These are phyloP conservation scores for Etia nguti DNA, from an alignment of 2,113 vertebrate genomes.

Conservation along the genomic window DNA sequence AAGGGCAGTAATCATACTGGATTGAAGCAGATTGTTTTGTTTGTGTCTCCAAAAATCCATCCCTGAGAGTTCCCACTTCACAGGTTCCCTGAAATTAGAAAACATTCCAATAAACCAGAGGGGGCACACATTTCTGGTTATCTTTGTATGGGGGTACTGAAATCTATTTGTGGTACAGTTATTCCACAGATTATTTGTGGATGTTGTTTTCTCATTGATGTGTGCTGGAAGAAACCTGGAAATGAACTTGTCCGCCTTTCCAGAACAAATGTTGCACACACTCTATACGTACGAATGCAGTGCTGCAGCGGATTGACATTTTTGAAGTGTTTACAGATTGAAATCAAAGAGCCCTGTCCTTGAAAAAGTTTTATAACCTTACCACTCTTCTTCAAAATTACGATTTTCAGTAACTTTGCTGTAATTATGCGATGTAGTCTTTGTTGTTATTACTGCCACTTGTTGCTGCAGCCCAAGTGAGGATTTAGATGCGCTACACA, in stretches of 20 bases:
- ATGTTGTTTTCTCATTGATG: background rate
- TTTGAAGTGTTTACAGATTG: background rate
- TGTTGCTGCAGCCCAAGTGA: background rate
- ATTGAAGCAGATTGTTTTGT: slow-evolving; percentile 11
- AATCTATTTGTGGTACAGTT: background rate
- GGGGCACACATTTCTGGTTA: background rate
- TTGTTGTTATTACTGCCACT: background rate
- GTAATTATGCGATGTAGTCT: background rate
- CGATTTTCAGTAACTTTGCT: background rate
- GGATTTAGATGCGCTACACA: background rate
- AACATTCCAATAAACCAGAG: background rate
- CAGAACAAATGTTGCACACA: background rate
- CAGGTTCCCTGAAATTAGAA: background rate
- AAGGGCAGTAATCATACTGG: background rate
- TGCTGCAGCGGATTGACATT: background rate
- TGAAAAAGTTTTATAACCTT: background rate
- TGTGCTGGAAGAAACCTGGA: background rate
- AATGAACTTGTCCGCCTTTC: background rate
- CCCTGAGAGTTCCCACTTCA: background rate
- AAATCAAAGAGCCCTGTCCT: background rate
- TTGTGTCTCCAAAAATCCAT: background rate
- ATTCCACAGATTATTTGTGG: background rate
- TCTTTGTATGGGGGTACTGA: background rate
- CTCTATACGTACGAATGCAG: background rate
- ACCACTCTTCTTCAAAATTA: background rate